Base-by-base conservation (phyloP, 2,797 vertebrate species). In the Leuciscus waleckii region DNA sequence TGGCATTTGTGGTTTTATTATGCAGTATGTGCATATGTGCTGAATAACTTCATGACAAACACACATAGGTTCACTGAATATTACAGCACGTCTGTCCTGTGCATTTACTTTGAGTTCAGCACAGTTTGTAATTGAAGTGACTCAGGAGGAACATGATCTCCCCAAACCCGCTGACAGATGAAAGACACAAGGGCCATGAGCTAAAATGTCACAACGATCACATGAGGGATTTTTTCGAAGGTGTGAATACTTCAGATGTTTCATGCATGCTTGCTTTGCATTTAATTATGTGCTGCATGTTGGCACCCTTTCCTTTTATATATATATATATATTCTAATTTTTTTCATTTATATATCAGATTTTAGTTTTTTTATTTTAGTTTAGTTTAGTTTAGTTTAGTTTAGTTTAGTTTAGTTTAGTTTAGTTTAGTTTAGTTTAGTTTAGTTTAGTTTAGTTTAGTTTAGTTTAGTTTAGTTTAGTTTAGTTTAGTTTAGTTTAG, bases 221-320 rank as follows among this genome's bases (percentile, higher is more conserved):
- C 91, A 89, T 92, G 92, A 90, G 89, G 75, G 89, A 88, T 87
- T 90, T 88, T 91, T 90, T 91, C 84, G 83, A 35, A 87, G 86
- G 87, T 51, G 84, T 7, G 23, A 73, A 79, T 87, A 86, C 74
- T 86, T 86, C 41, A 29, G 70, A 58, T 81, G 74, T 39, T 83
- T 87, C 85, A 46, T 77, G 71, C 3, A 46, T 67, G 71, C 37
- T 19, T 29, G 73, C 65, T 68, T 68, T 73, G 37, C 49, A 7
- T 37, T 17, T 68, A 43, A 77, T 11, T 35, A 43, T 14, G 58
- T 58, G 51, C 32, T 23, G 26, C 9, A 35, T 49, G 54, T 49
- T 67, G 17, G 58, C 14, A 74, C 19, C 13, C 75, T 39, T 61
- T 61, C 7, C 14, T 19, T 11, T 29, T 29, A 29, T 29, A 29